These are phyloP conservation scores for Synaphobranchus kaupii DNA, from an alignment of 2,797 vertebrate genomes.

Conservation along the genomic window DNA sequence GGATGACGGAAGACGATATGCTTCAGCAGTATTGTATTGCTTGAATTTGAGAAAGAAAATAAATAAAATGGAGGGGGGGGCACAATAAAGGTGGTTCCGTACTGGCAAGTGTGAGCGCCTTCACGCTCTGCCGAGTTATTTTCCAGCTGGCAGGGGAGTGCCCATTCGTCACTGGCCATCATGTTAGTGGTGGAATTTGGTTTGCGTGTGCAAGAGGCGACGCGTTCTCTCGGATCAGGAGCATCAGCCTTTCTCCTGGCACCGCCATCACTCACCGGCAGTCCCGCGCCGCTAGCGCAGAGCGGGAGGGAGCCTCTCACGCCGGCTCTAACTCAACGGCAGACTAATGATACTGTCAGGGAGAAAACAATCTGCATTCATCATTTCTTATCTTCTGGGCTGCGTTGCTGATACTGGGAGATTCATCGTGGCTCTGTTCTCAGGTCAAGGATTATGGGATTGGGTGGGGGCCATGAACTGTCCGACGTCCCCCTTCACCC, in stretches of 20 bases:
- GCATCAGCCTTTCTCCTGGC: slow-evolving; percentile 9
- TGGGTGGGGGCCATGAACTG: slow-evolving; percentile 31
- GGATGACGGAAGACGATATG: slow-evolving; percentile 2
- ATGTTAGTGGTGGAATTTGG: slow-evolving; percentile 1
- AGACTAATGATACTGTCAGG: slow-evolving; percentile 60
- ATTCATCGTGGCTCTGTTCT: slow-evolving; percentile 35
- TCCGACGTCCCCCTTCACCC: background rate
- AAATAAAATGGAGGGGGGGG: slow-evolving; percentile 9
- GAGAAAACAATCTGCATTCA: slow-evolving; percentile 52
- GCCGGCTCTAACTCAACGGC: slow-evolving; percentile 48
- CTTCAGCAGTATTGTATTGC: slow-evolving; percentile 10
- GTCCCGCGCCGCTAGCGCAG: slow-evolving; percentile 34
- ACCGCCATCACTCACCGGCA: slow-evolving; percentile 45
- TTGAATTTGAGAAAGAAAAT: background rate
- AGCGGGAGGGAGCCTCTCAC: slow-evolving; percentile 35
- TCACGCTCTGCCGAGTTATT: background rate
- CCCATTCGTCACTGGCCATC: background rate
- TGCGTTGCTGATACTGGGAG: slow-evolving; percentile 36
- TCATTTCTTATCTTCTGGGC: slow-evolving; percentile 62
- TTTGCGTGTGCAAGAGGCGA: slow-evolving; percentile 25
- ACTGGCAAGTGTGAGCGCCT: background rate
- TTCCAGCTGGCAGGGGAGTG: background rate
- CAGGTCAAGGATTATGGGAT: slow-evolving; percentile 55
- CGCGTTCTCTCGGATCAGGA: slow-evolving; percentile 28
- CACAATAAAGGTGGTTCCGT: slow-evolving; percentile 18